These are phyloP conservation scores for Corythucha ciliata DNA, from an alignment of 2,888 invertebrate genomes.

Conservation along the genomic window DNA sequence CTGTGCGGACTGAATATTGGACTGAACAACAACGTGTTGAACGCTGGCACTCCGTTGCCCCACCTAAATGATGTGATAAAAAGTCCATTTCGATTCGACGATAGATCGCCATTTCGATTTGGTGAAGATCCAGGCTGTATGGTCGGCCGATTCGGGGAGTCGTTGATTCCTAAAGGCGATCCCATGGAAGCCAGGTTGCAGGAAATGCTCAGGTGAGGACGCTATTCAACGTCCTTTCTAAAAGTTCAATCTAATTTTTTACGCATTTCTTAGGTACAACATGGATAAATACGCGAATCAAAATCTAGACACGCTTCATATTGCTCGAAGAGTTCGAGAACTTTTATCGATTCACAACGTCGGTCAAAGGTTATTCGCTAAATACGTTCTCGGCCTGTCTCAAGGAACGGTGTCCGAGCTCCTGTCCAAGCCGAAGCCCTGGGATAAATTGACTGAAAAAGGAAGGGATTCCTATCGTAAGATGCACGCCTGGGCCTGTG, in stretches of 20 bases:
- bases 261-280: slow-evolving; percentile 51
- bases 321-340: slow-evolving; percentile 86
- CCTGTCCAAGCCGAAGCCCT: slow-evolving; percentile 96
- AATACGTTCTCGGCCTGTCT: slow-evolving; percentile 90
- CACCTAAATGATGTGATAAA: slow-evolving; percentile 45
- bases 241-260: not conserved
- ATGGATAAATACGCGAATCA: slow-evolving; percentile 93
- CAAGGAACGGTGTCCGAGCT: slow-evolving; percentile 98
- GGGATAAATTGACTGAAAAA: slow-evolving; percentile 99
- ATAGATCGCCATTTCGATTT: slow-evolving; percentile 69
- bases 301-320: slow-evolving; percentile 88
- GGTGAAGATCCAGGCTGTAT: slow-evolving; percentile 78
- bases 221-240: not conserved
- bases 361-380: slow-evolving; percentile 96
- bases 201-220: slow-evolving; percentile 64
- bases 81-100: slow-evolving; percentile 70
- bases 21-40: slow-evolving; percentile 38
- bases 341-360: slow-evolving; percentile 94
- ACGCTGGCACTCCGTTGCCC: slow-evolving; percentile 35
- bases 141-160: slow-evolving; percentile 76
- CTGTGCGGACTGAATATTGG: slow-evolving; percentile 39
- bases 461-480: slow-evolving; percentile 98
- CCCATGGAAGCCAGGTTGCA: slow-evolving; percentile 89
- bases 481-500: slow-evolving; percentile 99
- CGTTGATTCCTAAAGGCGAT: slow-evolving; percentile 83